Evolutionary conservation across 2,888 invertebrate species (phyloP), one percentile per base, ranked within the genome.

Genomic region (Tipula helvola): DNA sequence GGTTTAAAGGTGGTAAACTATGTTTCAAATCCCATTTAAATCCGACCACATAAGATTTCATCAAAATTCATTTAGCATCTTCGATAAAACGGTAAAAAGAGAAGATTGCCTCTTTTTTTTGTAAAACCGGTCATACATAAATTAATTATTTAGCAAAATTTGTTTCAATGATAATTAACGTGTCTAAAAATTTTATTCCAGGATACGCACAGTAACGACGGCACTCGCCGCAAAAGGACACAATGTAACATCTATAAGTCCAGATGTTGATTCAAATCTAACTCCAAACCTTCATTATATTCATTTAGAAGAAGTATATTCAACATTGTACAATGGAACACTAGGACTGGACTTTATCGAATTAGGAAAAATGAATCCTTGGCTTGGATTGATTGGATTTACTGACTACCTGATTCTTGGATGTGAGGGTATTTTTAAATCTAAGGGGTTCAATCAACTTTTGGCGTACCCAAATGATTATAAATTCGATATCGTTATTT

Each of bases 401-500:
- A 83, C 12, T n/a, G 83, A 52, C 3, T 10, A 39, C 39, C 39
- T 39, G 5, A 4, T 39, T 4, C 39, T 39, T 39, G 39, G 39
- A 39, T 39, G 39, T 52, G 16, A 52, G 5, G 5, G 16, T 87
- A 86, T 87, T 2, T 8, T 88, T 0, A 44, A 88, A 44, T 88
- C 90, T 0, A 88, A 89, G 10, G 90, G 90, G 0, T 88, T 90
- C 18, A 86, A 89, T 42, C 87, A 86, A 18, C 87, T 90, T 3
- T 86, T 89, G 83, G 88, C 89, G 39, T 89, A 90, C 87, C 89
- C 90, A 0, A 86, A 89, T 47, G 88, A 89, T 87, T 90, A 89
- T 87, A 89, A 89, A 86, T 90, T 90, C 87, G 90, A 90, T 87
- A 57, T 89, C 5, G 89, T 90, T 12, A 87, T 90, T 3, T 88